Percentiles rank a stretch among this genome's conserved stretches.
phyloP scores from a whole-genome alignment of 30 jellyfish, hydroid and myxozoan species.

The Hydractinia symbiolongicarpus region DNA sequence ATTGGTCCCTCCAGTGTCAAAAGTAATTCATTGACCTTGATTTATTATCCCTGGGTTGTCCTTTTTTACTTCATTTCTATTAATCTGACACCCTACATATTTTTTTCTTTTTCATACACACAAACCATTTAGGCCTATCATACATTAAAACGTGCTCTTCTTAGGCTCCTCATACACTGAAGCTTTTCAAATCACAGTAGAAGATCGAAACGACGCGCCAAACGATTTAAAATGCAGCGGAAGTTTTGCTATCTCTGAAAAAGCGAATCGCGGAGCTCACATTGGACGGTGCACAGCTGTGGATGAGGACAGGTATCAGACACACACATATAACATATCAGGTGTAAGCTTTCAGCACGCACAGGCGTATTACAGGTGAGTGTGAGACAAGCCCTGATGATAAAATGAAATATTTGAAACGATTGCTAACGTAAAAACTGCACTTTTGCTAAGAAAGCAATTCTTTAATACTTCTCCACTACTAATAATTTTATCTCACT shows the following conservation, averaged over 20 bases:
- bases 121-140: neutral
- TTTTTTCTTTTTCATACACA: neutral
- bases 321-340: conserved; percentile 41
- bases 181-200: conserved; percentile 45
- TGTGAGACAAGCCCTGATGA: too few relatives aligned
- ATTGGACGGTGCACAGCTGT: conserved; percentile 62
- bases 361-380: too few relatives aligned
- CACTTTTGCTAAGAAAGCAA: too few relatives aligned
- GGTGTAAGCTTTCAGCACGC: too few relatives aligned
- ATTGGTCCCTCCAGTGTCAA: too few relatives aligned
- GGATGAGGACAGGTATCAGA: conserved; percentile 71
- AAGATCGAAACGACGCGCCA: conserved; percentile 69
- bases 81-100: neutral
- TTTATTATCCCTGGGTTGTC: neutral
- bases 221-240: conserved; percentile 31
- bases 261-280: conserved; percentile 34
- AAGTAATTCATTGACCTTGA: too few relatives aligned
- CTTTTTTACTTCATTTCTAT: neutral
- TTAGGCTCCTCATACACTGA: conserved; percentile 44
- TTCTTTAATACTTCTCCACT: too few relatives aligned
- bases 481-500: too few relatives aligned
- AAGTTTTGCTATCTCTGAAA: conserved; percentile 42
- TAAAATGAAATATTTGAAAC: too few relatives aligned
- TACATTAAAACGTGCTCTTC: neutral
- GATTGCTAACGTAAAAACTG: too few relatives aligned